A percentile compares a stretch with the other conserved stretches of the same genome.
These are phyloP conservation scores for Pica pica DNA, from an alignment of 2,113 vertebrate genomes.

Conservation along the genomic window DNA sequence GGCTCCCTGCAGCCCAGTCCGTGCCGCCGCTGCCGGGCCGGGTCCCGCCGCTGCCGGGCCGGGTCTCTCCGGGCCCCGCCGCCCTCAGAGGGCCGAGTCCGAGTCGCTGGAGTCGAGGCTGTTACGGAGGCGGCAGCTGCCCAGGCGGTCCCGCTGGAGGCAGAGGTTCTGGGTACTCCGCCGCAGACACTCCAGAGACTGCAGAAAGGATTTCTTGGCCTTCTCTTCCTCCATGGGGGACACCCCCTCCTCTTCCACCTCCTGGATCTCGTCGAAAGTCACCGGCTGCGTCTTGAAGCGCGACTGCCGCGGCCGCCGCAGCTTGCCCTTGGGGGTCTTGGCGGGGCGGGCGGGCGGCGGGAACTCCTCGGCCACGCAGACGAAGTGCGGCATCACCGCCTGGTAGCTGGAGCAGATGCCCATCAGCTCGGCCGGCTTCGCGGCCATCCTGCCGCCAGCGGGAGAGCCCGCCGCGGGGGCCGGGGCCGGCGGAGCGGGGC, in stretches of 20 bases:
- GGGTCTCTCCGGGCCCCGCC: neutral
- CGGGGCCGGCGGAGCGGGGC: neutral
- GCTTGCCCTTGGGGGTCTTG: conserved; percentile 76
- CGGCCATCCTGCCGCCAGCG: conserved; percentile 69
- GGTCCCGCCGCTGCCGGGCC: neutral
- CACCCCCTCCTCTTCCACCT: conserved; percentile 94
- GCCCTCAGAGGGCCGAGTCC: conserved; percentile 86
- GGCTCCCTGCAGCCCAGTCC: neutral
- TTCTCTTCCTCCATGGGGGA: conserved; percentile 93
- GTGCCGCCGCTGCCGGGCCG: neutral
- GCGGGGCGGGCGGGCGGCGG: conserved; percentile 82
- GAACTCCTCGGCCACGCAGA: conserved; percentile 82
- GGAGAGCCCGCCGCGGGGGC: neutral
- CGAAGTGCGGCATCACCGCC: conserved; percentile 80
- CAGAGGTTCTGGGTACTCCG: conserved; percentile 90
- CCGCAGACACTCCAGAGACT: conserved; percentile 92
- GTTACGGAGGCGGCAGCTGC: conserved; percentile 77
- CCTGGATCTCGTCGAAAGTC: conserved; percentile 96
- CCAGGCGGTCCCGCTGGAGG: conserved; percentile 69
- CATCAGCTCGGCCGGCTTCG: conserved; percentile 79
- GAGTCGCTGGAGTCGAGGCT: conserved; percentile 95
- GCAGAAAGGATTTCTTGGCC: conserved; percentile 92
- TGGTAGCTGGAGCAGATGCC: conserved; percentile 81
- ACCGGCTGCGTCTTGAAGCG: conserved; percentile 98
- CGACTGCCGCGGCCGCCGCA: conserved; percentile 84